These are phyloP conservation scores for Zoanthus sansibaricus DNA, from an alignment of 92 coral and sea anemone species.

Conservation along the genomic window DNA sequence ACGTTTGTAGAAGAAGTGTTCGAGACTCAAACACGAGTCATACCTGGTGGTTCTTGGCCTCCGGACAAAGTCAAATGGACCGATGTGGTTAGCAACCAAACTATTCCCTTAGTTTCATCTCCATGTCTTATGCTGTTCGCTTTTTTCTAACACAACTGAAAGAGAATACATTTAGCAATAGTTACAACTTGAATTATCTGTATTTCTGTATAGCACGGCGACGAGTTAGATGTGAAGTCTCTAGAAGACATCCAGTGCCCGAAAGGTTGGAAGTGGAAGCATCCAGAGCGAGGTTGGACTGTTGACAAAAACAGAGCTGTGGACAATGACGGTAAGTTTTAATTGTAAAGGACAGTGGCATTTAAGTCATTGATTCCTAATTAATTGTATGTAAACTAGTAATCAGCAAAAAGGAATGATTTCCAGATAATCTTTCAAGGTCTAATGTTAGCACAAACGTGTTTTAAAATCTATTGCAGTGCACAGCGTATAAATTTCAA, in stretches of 20 bases:
- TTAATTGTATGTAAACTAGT: too few species aligned
- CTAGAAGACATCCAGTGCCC: slow-evolving; percentile 74
- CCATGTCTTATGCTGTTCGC: neutral
- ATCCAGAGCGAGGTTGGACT: slow-evolving; percentile 70
- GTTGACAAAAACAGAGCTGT: slow-evolving; percentile 95
- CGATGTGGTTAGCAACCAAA: slow-evolving; percentile 14
- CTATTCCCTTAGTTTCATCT: neutral
- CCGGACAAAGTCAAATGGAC: slow-evolving; percentile 26
- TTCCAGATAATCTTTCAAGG: too few species aligned
- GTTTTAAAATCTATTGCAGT: too few species aligned
- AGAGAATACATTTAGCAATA: neutral
- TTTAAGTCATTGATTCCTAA: too few species aligned
- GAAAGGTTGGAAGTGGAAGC: slow-evolving; percentile 94
- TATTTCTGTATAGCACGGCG: slow-evolving; percentile 65
- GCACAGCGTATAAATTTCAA: too few species aligned
- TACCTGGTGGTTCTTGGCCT: slow-evolving; percentile 30
- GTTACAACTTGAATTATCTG: neutral
- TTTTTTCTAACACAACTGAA: too few species aligned
- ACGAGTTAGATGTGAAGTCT: slow-evolving; percentile 56
- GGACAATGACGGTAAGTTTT: slow-evolving; percentile 77
- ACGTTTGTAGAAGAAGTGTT: slow-evolving; percentile 36
- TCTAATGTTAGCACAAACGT: too few species aligned
- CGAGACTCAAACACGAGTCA: slow-evolving; percentile 20
- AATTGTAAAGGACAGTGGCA: neutral
- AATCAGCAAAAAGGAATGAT: too few species aligned